Conservation (phyloP, 2,888 invertebrate species). For the Melikaiella ostensackeni region DNA sequence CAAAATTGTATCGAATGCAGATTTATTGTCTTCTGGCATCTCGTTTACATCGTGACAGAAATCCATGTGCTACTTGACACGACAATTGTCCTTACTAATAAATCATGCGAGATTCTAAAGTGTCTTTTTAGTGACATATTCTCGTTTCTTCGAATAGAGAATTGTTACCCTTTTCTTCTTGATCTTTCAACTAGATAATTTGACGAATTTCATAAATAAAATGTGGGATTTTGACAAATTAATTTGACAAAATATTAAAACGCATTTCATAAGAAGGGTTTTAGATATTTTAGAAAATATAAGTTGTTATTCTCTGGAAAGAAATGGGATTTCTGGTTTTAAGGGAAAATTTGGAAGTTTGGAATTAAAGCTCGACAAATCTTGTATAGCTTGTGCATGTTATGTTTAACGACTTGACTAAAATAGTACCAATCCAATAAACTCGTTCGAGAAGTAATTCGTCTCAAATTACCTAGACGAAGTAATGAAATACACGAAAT, state of each 20-base stretch:
- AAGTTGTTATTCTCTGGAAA: no score
- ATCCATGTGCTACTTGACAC: constrained; percentile 61
- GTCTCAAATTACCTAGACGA: constrained; percentile 29
- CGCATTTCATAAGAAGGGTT: not conserved
- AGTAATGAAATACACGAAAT: constrained; percentile 10
- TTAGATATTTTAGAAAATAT: no score
- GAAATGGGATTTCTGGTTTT: not conserved
- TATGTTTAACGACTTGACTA: not conserved
- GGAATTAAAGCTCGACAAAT: constrained; percentile 1
- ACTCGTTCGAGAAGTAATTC: constrained; percentile 31
- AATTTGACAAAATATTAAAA: not conserved
- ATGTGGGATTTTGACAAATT: not conserved
- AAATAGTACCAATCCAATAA: constrained; percentile 35
- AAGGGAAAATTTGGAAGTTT: not conserved
- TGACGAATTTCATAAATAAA: not conserved
- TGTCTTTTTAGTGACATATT: constrained; percentile 16
- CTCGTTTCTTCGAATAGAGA: not conserved
- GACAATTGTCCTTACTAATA: constrained; percentile 57
- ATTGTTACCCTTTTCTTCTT: not conserved
- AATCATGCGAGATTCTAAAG: constrained; percentile 45
- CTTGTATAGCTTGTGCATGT: not conserved
- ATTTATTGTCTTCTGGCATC: constrained; percentile 33
- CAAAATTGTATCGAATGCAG: constrained; percentile 16
- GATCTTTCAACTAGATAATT: not conserved
- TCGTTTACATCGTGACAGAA: constrained; percentile 44